Base-by-base conservation (phyloP, 2,797 vertebrate genomes). In the Esox lucius region DNA sequence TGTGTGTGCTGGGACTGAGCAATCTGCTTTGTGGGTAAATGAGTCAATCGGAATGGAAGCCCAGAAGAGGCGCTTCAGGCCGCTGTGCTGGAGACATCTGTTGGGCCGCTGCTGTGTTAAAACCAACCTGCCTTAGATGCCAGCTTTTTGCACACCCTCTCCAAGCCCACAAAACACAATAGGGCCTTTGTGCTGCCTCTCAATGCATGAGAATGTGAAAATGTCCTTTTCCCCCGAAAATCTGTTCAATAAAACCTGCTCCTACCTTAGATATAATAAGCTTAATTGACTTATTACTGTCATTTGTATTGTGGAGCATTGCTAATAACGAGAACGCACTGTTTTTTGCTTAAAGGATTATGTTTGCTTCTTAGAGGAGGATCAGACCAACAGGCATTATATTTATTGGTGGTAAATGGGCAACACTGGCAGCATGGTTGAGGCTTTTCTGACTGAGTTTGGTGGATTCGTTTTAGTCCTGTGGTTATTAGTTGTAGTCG, bases 21-120 rank as follows among this genome's bases (percentile, higher is more conserved):
- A 87, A 76, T 61, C 56, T 91, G 92, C 85, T 92, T 90, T 91
- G 90, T 92, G 88, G 90, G 88, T 92, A 94, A 94, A 93, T 89
- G 83, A 93, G 92, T 91, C 89, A 92, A 92, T 92, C 91, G 92
- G 83, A 90, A 84, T 90, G 81, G 86, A 88, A 81, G 85, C 89
- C 88, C 89, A 85, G 86, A 92, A 90, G 91, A 91, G 86, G 75
- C 67, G 80, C 88, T 88, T 64, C 69, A 87, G 86, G 80, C 73
- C 87, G 81, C 26, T 26, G 83, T 46, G 80, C 87, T 68, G 77
- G 85, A 93, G 90, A 90, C 90, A 92, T 93, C 91, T 92, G 92
- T 91, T 85, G 89, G 88, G 86, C 74, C 79, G n/a, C 19, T 42
- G 39, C 31, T 22, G 65, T 67, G 65, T 67, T 82, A 78, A 61